Conservation (phyloP, 2,113 vertebrate species). For the Carassius carassius region DNA sequence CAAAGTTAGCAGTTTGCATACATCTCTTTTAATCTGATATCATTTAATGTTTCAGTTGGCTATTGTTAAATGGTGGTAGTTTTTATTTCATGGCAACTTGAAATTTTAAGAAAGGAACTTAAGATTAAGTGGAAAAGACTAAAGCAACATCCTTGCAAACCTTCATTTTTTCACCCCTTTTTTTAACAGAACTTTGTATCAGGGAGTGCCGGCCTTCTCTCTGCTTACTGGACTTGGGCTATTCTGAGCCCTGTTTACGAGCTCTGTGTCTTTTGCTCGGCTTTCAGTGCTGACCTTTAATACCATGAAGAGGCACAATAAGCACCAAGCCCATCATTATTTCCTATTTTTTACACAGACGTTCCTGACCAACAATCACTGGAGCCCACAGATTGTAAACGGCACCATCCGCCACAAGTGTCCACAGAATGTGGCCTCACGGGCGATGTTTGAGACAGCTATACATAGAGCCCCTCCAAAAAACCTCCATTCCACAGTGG, state of each 20-base stretch:
- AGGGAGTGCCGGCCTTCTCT: slow-evolving; percentile 31
- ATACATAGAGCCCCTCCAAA: slow-evolving; percentile 57
- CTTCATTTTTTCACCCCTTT: neutral
- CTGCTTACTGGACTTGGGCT: slow-evolving; percentile 28
- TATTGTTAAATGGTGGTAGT: neutral
- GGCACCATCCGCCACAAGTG: slow-evolving; percentile 48
- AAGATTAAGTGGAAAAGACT: neutral
- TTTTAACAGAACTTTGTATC: slow-evolving; percentile 9
- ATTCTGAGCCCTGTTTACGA: slow-evolving; percentile 47
- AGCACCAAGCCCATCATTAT: slow-evolving; percentile 61
- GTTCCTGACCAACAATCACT: slow-evolving; percentile 58
- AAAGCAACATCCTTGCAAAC: neutral
- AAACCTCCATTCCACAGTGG: slow-evolving; percentile 56
- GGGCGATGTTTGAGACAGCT: slow-evolving; percentile 48
- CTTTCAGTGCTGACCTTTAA: slow-evolving; percentile 55
- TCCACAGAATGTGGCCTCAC: slow-evolving; percentile 56
- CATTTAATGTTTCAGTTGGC: neutral
- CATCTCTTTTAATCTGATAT: neutral
- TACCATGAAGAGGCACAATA: slow-evolving; percentile 61
- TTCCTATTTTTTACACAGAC: slow-evolving; percentile 59
- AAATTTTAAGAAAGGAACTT: neutral
- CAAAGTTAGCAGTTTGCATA: neutral
- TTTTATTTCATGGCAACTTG: neutral
- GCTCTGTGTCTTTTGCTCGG: slow-evolving; percentile 40
- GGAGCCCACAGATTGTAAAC: slow-evolving; percentile 56